Evolutionary conservation across 1,140 invertebrate genomes (phyloP), one percentile per base, ranked within the genome.

Genomic region (Eurosta solidaginis): DNA sequence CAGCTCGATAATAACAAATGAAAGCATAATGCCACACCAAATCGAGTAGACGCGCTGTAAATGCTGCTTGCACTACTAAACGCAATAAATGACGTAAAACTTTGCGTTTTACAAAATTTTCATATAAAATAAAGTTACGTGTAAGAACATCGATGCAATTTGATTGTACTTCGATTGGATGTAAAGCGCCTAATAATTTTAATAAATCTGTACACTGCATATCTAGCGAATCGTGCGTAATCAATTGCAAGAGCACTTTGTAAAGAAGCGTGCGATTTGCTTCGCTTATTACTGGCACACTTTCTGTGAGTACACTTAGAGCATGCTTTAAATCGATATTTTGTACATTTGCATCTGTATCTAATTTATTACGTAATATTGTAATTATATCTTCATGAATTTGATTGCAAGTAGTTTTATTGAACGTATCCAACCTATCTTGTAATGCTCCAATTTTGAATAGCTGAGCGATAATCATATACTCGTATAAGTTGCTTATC

Each of bases 61-160:
- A 86, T 14, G 84, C 84, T 47, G 84, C 79, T 74, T 84, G 84
- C n/a, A n/a, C n/a, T n/a, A n/a, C n/a, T n/a, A n/a, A n/a, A n/a
- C n/a, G n/a, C n/a, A n/a, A n/a, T n/a, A n/a, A n/a, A n/a, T n/a
- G n/a, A n/a, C n/a, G n/a, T n/a, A n/a, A n/a, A n/a, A n/a, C n/a
- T n/a, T n/a, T n/a, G n/a, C n/a, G n/a, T n/a, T n/a, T n/a, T n/a
- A n/a, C n/a, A n/a, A n/a, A n/a, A n/a, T n/a, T n/a, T n/a, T n/a
- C n/a, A n/a, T n/a, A n/a, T n/a, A n/a, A n/a, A n/a, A n/a, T n/a
- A n/a, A n/a, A n/a, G n/a, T n/a, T n/a, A n/a, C n/a, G n/a, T n/a
- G n/a, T n/a, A n/a, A n/a, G n/a, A n/a, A n/a, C n/a, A n/a, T n/a
- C n/a, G n/a, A n/a, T n/a, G n/a, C n/a, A n/a, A n/a, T n/a, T n/a